phyloP scores from a whole-genome alignment of 2,797 vertebrate genomes.

The Anolis apletophallus region DNA sequence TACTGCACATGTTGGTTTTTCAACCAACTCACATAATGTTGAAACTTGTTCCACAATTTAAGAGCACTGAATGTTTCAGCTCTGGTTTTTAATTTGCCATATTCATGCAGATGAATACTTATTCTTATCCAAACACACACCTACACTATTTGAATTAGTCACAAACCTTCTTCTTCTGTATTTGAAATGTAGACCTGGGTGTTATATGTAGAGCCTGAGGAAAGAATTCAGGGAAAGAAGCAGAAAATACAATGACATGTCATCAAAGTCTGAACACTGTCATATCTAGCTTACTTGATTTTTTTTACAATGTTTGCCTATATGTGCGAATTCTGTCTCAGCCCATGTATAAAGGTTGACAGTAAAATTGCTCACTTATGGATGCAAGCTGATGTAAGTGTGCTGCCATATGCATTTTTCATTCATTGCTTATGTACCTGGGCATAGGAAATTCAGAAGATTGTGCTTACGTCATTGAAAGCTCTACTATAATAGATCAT shows the following conservation, averaged over 20 bases:
- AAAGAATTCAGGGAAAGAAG: not conserved
- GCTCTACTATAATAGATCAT: not conserved
- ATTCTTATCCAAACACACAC: not conserved
- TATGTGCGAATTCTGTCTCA: slow-evolving; percentile 9
- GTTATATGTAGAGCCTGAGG: not conserved
- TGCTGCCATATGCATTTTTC: not conserved
- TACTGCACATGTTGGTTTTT: not conserved
- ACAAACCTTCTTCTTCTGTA: not conserved
- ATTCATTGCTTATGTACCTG: slow-evolving; percentile 12
- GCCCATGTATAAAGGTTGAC: not conserved
- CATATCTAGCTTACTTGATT: not conserved
- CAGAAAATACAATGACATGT: accelerated
- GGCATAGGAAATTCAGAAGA: not conserved
- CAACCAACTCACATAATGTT: not conserved
- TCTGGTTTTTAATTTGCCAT: not conserved
- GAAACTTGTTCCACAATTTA: not conserved
- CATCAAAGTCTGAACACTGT: not conserved
- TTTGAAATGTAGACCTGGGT: not conserved
- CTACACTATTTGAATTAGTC: not conserved
- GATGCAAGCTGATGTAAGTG: not conserved
- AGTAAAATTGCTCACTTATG: not conserved
- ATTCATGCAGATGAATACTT: not conserved
- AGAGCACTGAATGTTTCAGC: not conserved
- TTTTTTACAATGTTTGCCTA: not conserved
- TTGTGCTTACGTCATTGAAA: not conserved